A percentile compares a stretch with the other conserved stretches of the same genome.
Conservation (phyloP, 1,140 invertebrate genomes). For the Heliconius hewitsoni region DNA sequence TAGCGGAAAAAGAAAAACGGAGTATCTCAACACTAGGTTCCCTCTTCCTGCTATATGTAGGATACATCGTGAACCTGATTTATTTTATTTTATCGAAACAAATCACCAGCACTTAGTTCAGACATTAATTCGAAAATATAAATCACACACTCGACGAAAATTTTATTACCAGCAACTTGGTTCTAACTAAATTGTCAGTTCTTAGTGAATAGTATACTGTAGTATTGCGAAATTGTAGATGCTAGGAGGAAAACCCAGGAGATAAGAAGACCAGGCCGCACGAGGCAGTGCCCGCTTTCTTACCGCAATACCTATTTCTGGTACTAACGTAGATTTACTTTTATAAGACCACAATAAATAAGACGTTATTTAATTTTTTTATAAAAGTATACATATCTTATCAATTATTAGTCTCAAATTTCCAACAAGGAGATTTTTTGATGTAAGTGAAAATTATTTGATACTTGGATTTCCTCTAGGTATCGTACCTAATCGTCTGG, state of each 20-base stretch:
- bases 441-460: no score
- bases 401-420: neutral
- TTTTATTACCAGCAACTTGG: neutral
- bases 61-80: no score
- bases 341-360: neutral
- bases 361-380: no score
- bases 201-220: neutral
- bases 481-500: no score
- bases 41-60: no score
- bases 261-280: constrained; percentile 16
- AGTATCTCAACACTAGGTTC: no score
- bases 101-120: neutral
- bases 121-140: neutral
- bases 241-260: constrained; percentile 16
- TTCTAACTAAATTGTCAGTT: neutral
- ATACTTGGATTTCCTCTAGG: no score
- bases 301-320: neutral
- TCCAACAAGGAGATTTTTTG: no score
- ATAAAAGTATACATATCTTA: no score
- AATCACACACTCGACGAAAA: neutral
- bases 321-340: neutral
- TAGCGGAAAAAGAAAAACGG: no score
- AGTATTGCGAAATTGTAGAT: constrained; percentile 15
- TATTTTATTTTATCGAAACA: no score
- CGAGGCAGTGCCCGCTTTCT: neutral